phyloP scores from a whole-genome alignment of 2,888 invertebrate genomes.

The Diadegma fenestrale region DNA sequence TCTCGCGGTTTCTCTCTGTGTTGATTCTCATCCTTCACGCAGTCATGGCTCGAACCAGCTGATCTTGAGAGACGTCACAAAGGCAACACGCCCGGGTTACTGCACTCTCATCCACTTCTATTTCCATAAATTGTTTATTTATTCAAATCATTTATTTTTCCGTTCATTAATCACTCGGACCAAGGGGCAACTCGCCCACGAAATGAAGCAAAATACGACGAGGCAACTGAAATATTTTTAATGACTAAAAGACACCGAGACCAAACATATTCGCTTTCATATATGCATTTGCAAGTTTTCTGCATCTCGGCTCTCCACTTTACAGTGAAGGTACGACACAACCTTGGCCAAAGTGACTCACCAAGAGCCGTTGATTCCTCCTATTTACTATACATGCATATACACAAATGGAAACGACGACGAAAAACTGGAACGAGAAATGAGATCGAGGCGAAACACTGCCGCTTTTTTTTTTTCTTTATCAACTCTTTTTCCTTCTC shows the following conservation, averaged over 20 bases:
- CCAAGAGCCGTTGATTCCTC: conserved; percentile 39
- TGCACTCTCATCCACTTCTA: conserved; percentile 31
- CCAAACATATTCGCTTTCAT: not conserved
- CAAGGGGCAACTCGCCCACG: not conserved
- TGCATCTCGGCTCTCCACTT: conserved; percentile 44
- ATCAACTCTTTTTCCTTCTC: not conserved
- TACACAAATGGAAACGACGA: conserved; percentile 48
- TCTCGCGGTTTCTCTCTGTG: conserved; percentile 52
- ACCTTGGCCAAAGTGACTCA: conserved; percentile 75
- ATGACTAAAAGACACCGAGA: not conserved
- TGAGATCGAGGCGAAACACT: conserved; percentile 68
- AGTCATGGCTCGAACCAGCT: conserved; percentile 63
- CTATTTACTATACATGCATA: conserved; percentile 12
- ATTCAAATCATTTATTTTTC: not conserved
- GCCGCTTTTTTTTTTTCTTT: not conserved
- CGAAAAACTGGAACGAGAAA: conserved; percentile 75
- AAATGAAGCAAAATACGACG: not conserved
- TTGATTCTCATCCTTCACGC: conserved; percentile 58
- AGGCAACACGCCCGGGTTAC: conserved; percentile 71
- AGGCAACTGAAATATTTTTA: not conserved
- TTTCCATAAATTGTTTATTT: conserved; percentile 5
- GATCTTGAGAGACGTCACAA: conserved; percentile 73
- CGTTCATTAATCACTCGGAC: conserved; percentile 26
- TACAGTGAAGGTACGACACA: conserved; percentile 53
- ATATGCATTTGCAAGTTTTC: conserved; percentile 43